Evolutionary conservation across 2,888 invertebrate species (phyloP), one percentile per base, ranked within the genome.

Genomic region (Ophion slaviceki): DNA sequence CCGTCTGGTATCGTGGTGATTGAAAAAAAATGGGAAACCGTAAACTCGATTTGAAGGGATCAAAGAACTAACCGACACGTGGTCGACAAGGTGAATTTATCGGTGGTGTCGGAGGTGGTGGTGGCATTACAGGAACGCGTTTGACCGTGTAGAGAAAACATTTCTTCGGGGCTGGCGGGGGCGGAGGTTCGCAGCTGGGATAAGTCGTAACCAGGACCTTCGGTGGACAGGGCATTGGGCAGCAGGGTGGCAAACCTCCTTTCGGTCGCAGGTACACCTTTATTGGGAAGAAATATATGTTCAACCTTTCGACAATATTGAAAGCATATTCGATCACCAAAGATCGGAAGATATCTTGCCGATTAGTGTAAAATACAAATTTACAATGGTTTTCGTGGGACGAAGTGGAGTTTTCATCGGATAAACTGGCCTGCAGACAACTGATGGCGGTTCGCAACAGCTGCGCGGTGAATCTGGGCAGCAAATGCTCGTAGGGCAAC

Each of bases 181-280:
- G 88, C 8, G 74, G 67, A 72, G 83, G 71, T 1, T 77, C 66
- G 8, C 74, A 76, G 8, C 80, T 86, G 62, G 90, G 89, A 40
- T 75, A 76, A 78, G 89, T 90, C 1, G 88, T 86, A 11, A 91
- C 87, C 36, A 88, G 59, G 53, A 89, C 81, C 86, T 89, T 91
- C 24, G 91, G 90, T 47, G 91, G 90, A 80, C 86, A 90, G 17
- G 90, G 90, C 85, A 88, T 86, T 14, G 88, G 88, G 53, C 91
- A 90, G 62, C 86, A 90, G 10, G 89, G 88, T 40, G 89, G 90
- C 70, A 88, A 88, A 28, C 86, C 82, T 80, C 89, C 87, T 76
- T 89, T 91, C 66, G 91, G 90, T 68, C 87, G 88, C 67, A 91
- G 87, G 85, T 91, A 91, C 74, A 91, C 87, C 91, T 59, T 24